Percentiles rank a stretch among this genome's conserved stretches.
Evolutionary conservation across 2,888 invertebrate species (phyloP).

Genomic region (Eupsilia transversa): DNA sequence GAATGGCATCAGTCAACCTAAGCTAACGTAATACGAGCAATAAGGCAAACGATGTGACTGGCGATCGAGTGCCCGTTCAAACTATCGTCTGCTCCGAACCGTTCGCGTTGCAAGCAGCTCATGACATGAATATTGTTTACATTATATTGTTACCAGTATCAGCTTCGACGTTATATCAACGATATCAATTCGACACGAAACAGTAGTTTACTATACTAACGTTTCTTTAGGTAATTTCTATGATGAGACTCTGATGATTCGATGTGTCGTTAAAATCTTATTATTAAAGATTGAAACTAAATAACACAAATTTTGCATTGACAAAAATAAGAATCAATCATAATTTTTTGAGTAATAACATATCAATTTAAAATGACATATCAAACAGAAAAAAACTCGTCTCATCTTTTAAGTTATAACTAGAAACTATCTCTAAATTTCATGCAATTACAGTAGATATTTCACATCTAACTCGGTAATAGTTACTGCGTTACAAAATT

Average conservation of each 20-base stretch:
- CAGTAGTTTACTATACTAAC: conserved; percentile 42
- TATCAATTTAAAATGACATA: conserved; percentile 24
- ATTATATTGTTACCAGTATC: conserved; percentile 30
- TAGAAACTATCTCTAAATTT: conserved; percentile 82
- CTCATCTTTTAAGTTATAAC: conserved; percentile 77
- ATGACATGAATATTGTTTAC: conserved; percentile 30
- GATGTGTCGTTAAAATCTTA: conserved; percentile 52
- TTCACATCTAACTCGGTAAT: conserved; percentile 71
- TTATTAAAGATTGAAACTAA: conserved; percentile 33
- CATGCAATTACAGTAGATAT: conserved; percentile 81
- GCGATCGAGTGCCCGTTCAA: conserved; percentile 28
- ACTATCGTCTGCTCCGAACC: conserved; percentile 17
- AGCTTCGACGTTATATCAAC: conserved; percentile 33
- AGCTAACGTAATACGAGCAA: conserved; percentile 61
- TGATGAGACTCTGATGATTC: conserved; percentile 65
- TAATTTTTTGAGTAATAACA: conserved; percentile 49
- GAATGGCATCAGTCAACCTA: conserved; percentile 75
- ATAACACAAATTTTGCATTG: conserved; percentile 41
- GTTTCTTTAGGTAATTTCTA: conserved; percentile 47
- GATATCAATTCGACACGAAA: conserved; percentile 41
- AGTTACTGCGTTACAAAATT: conserved; percentile 68
- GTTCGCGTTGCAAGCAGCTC: conserved; percentile 32
- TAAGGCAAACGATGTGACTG: conserved; percentile 55
- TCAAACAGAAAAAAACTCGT: conserved; percentile 65
- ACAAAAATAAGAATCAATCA: conserved; percentile 52